Percentiles rank a stretch among this genome's conserved stretches.
Evolutionary conservation across 37 sponge, comb jelly and placozoan genomes (phyloP).

Genomic region (Diacarnus erythraeanus): DNA sequence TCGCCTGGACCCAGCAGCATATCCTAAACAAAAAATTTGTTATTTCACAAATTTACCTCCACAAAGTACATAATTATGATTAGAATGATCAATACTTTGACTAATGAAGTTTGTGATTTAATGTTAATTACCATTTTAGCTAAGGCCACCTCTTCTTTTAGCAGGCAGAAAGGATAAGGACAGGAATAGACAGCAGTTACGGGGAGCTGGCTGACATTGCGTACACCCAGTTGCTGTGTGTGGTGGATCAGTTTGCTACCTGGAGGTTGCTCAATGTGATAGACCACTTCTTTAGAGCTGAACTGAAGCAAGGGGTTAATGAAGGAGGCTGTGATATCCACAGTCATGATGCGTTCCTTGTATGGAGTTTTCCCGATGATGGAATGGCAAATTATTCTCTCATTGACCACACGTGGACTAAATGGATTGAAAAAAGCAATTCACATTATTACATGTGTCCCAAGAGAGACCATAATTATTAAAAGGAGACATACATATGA

Average conservation of each 20-base stretch:
- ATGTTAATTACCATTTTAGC: constrained; percentile 36
- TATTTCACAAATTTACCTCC: background rate
- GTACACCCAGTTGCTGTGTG: constrained; percentile 44
- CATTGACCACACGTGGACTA: constrained; percentile 59
- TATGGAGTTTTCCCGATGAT: constrained; percentile 91
- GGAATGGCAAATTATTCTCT: constrained; percentile 92
- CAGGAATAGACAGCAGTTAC: constrained; percentile 64
- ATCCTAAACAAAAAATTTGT: constrained; percentile 43
- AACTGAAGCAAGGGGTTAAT: constrained; percentile 86
- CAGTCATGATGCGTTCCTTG: constrained; percentile 93
- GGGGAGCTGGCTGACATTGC: constrained; percentile 77
- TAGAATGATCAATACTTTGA: background rate
- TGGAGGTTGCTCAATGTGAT: constrained; percentile 60
- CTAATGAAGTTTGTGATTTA: no score
- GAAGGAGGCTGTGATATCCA: constrained; percentile 78
- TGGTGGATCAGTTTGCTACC: constrained; percentile 54
- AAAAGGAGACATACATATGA: no score
- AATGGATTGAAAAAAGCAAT: no score
- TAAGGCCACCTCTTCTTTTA: background rate
- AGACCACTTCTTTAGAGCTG: constrained; percentile 59
- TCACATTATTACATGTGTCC: no score
- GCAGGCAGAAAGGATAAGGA: constrained; percentile 72
- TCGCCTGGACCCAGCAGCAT: constrained; percentile 45
- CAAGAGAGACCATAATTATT: no score
- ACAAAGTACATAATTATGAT: background rate